Evolutionary conservation across 2,113 vertebrate species (phyloP).

Genomic region (Dicrurus megarhynchus): DNA sequence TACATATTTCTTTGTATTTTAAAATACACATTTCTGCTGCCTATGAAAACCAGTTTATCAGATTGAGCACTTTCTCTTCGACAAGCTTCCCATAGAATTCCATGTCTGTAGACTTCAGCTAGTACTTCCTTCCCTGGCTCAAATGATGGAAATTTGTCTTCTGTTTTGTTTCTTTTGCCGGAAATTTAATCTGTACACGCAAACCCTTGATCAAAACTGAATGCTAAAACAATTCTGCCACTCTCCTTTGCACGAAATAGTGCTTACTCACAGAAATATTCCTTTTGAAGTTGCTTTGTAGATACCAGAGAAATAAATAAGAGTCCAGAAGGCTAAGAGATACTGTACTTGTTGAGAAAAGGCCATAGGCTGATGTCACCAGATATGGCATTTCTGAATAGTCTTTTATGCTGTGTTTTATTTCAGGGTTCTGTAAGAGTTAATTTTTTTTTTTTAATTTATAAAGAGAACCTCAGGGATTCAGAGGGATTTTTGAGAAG

Average conservation of each 20-base stretch:
- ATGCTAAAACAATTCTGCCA: conserved; percentile 10
- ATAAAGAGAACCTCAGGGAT: background rate
- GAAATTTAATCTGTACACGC: background rate
- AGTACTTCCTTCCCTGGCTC: background rate
- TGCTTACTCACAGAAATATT: conserved; percentile 35
- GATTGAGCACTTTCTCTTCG: background rate
- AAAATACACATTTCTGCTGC: background rate
- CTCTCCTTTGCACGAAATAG: background rate
- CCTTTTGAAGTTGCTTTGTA: conserved; percentile 38
- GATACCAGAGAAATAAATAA: background rate
- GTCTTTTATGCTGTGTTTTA: conserved; percentile 5
- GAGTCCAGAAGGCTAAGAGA: background rate
- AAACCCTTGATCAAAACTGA: conserved; percentile 54
- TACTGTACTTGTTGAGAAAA: background rate
- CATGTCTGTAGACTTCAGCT: background rate
- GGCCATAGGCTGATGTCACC: conserved; percentile 25
- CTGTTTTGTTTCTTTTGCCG: conserved; percentile 33
- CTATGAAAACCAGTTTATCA: background rate
- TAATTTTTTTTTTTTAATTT: background rate
- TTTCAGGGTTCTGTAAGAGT: background rate
- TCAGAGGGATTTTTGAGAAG: conserved; percentile 8
- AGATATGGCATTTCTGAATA: conserved; percentile 24
- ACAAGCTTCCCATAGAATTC: background rate
- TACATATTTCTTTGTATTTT: background rate
- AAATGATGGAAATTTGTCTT: conserved; percentile 32